These are phyloP conservation scores for Nebria ingens DNA, from an alignment of 1,140 invertebrate species.

Conservation along the genomic window DNA sequence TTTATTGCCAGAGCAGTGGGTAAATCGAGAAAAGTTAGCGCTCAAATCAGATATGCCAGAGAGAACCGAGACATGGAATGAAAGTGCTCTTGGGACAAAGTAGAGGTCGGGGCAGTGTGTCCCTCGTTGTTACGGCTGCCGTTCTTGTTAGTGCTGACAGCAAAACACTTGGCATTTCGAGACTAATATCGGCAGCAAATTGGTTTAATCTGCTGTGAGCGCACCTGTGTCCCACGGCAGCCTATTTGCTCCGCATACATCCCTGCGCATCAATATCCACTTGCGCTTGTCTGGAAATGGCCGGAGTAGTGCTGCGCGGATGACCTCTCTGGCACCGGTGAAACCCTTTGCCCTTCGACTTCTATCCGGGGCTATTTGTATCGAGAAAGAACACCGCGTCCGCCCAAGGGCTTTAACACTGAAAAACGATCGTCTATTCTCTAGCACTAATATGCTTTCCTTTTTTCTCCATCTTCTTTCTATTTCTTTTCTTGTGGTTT, in stretches of 20 bases:
- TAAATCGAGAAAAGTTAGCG: not conserved
- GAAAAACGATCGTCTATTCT: not conserved
- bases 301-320: too few relatives aligned
- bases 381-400: not conserved
- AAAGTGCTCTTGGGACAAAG: not conserved
- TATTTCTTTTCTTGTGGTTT: not conserved
- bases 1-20: not conserved
- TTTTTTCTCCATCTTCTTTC: not conserved
- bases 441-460: not conserved
- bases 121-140: not conserved
- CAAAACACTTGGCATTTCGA: constrained; percentile 4
- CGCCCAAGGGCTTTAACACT: not conserved
- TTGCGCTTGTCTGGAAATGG: too few relatives aligned
- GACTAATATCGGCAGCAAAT: constrained; percentile 9
- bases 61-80: constrained; percentile 1
- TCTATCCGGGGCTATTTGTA: not conserved
- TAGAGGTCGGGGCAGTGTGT: not conserved
- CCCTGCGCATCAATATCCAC: not conserved
- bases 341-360: not conserved
- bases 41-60: constrained; percentile 1
- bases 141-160: constrained; percentile 9
- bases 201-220: constrained; percentile 1
- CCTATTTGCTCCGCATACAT: not conserved
- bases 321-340: not conserved
- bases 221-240: not conserved